Base-by-base conservation (phyloP, 2,113 vertebrate species). In the Globicephala melas region DNA sequence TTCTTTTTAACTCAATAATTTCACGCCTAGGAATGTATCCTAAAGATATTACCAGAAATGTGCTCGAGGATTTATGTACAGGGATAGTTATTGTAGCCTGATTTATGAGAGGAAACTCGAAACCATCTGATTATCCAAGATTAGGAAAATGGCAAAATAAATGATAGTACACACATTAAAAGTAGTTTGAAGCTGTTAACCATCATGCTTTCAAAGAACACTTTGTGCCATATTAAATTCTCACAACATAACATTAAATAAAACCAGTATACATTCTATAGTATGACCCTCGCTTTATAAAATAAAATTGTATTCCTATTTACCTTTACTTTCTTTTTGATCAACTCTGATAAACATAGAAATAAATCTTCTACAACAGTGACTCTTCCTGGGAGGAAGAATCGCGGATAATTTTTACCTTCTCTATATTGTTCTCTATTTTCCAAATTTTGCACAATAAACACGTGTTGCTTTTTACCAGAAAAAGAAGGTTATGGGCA, bases 401-500 rank as follows among this genome's bases (percentile, higher is more conserved):
- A 70, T 6, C 38, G 18, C 20, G 10, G 13, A 23, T 65, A 18
- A 33, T 86, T 63, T 68, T 89, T 50, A 33, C 63, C 47, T 62
- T 58, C 36, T 91, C 33, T 77, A 3, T 31, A 47, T 28, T 89
- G 95, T 79, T 86, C 71, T 80, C 4, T 62, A 6, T 85, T 89
- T 94, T 94, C 38, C n/a, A 60, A 93, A 95, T 86, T 77, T 86
- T 31, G 21, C 79, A 36, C 26, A 26, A 58, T 28, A 44, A 70
- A 62, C 55, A 41, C 1, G 1, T n/a, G 28, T 73, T 88, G 44
- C 17, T 25, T 95, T 95, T 91, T 38, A 73, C n/a, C 71, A 67
- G 47, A 50, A 62, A 62, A 90, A 28, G 81, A 65, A 58, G 26
- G 0, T 31, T 25, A 53, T n/a, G 20, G 9, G n/a, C 23, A 11